These are phyloP conservation scores for Tipula unca DNA, from an alignment of 2,888 invertebrate species.

Conservation along the genomic window DNA sequence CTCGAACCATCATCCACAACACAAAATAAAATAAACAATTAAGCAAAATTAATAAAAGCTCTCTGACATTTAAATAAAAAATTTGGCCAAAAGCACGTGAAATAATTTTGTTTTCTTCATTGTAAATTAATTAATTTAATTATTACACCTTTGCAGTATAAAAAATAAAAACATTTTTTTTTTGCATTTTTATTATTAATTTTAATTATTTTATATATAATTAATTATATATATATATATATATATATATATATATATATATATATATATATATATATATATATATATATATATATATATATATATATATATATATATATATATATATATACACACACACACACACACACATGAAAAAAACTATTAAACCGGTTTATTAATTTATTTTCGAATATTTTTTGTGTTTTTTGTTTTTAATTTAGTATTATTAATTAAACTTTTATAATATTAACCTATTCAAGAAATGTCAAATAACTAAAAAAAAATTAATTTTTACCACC, in stretches of 20 bases:
- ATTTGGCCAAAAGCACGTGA: neutral
- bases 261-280: too few species aligned
- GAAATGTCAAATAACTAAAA: neutral
- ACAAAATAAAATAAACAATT: neutral
- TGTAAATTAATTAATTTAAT: neutral
- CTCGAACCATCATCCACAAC: neutral
- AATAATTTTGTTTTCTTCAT: neutral
- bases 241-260: too few species aligned
- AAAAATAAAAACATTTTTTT: neutral
- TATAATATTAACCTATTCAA: neutral
- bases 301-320: too few species aligned
- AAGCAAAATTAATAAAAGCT: neutral
- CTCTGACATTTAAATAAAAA: neutral
- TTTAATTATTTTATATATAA: neutral
- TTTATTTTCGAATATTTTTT: conserved; percentile 1
- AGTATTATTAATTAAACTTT: neutral
- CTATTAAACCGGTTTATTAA: conserved; percentile 8
- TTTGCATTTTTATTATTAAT: neutral
- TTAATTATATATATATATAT: too few species aligned
- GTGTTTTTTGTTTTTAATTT: neutral
- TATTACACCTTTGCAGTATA: neutral
- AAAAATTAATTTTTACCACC: neutral
- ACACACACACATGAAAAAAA: neutral
- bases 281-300: too few species aligned
- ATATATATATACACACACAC: neutral